Percentiles rank a stretch among this genome's conserved stretches.
phyloP scores from a whole-genome alignment of 2,797 vertebrate genomes.

The Sciaenops ocellatus region DNA sequence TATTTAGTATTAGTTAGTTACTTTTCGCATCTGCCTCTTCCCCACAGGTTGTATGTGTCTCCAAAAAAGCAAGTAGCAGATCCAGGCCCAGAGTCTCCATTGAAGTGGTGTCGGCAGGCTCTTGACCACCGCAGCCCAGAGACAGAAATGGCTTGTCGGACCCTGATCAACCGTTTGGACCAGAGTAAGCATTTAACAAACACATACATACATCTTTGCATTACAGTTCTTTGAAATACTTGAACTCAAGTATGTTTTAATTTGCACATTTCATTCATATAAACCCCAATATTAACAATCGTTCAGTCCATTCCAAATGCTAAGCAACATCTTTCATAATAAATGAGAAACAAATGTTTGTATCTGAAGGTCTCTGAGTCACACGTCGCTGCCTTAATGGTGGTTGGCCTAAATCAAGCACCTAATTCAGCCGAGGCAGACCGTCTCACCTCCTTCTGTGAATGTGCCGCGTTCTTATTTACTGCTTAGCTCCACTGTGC shows the following conservation, averaged over 20 bases:
- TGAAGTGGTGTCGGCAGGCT: slow-evolving; percentile 93
- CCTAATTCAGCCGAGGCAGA: slow-evolving; percentile 1
- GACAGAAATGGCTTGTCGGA: slow-evolving; percentile 92
- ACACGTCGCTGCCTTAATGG: background rate
- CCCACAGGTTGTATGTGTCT: slow-evolving; percentile 90
- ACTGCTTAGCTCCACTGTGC: slow-evolving; percentile 53
- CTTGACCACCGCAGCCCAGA: slow-evolving; percentile 93
- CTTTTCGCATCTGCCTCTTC: slow-evolving; percentile 37
- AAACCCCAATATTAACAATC: background rate
- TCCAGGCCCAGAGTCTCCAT: slow-evolving; percentile 85
- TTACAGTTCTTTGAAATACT: background rate
- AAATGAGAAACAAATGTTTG: background rate
- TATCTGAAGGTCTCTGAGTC: slow-evolving; percentile 17
- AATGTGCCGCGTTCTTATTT: slow-evolving; percentile 53
- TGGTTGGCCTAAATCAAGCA: slow-evolving; percentile 9
- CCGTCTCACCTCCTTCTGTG: background rate
- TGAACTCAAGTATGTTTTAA: background rate
- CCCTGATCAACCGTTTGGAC: slow-evolving; percentile 90
- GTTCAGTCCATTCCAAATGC: background rate
- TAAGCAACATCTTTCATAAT: background rate
- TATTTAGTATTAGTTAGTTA: background rate
- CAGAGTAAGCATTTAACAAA: slow-evolving; percentile 85
- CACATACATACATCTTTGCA: background rate
- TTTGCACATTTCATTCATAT: background rate
- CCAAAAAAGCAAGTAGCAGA: slow-evolving; percentile 88